These are phyloP conservation scores for Lepidurus packardi DNA, from an alignment of 1,140 invertebrate species.

Conservation along the genomic window DNA sequence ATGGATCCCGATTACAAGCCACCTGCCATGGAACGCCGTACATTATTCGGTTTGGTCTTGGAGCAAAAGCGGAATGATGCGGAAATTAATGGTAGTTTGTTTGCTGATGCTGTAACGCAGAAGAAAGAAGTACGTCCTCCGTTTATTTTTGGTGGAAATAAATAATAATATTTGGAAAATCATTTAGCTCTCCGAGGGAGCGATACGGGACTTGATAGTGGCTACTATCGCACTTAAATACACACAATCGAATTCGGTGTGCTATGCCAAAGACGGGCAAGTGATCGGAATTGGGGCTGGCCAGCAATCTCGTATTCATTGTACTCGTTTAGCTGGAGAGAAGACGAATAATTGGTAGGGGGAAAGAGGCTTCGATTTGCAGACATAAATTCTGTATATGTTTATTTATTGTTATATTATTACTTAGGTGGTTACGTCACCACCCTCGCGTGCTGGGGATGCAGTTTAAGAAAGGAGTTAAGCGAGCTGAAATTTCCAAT, in stretches of 20 bases:
- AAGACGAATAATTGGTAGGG: slow-evolving; percentile 92
- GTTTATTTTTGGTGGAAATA: background rate
- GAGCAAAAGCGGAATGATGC: slow-evolving; percentile 90
- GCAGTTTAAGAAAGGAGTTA: slow-evolving; percentile 83
- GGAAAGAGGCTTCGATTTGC: too few species aligned
- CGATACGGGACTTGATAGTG: slow-evolving; percentile 84
- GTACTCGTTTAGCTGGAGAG: slow-evolving; percentile 90
- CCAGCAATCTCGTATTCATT: slow-evolving; percentile 96
- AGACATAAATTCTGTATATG: background rate
- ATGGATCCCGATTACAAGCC: slow-evolving; percentile 86
- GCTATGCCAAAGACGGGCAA: slow-evolving; percentile 84
- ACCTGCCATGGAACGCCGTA: slow-evolving; percentile 70
- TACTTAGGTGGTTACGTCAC: slow-evolving; percentile 77
- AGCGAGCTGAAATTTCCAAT: slow-evolving; percentile 89
- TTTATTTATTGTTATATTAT: slow-evolving; percentile 29
- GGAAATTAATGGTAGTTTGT: slow-evolving; percentile 56
- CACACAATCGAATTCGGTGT: slow-evolving; percentile 96
- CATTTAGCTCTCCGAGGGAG: slow-evolving; percentile 60
- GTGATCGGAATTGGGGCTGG: slow-evolving; percentile 96
- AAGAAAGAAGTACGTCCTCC: background rate
- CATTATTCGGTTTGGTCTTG: slow-evolving; percentile 83
- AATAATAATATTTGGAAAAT: slow-evolving; percentile 48
- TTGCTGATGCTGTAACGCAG: background rate
- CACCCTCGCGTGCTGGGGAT: slow-evolving; percentile 80
- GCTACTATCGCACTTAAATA: slow-evolving; percentile 96